Evolutionary conservation across 2,113 vertebrate genomes (phyloP), one percentile per base, ranked within the genome.

Genomic region (Mungos mungo): DNA sequence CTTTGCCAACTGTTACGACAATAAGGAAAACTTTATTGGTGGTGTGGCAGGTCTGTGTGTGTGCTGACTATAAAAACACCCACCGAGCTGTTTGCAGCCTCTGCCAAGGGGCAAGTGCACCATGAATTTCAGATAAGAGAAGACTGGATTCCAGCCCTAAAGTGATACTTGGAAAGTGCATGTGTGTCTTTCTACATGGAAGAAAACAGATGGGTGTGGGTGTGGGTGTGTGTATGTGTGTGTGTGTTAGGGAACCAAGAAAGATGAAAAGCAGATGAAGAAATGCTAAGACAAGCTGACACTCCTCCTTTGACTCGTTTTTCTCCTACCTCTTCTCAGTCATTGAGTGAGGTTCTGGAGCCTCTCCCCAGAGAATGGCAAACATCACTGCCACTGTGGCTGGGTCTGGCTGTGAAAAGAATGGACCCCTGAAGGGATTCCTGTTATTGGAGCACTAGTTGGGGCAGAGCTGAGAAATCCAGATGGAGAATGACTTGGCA

Each of bases 11-110:
- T 98, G 97, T 96, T 98, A 93, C 27, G 97, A 98, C 86, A 98
- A 98, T 98, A 98, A 98, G 93, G 54, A 97, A 90, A 98, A 98
- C 74, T 96, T 97, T 93, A 98, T 98, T 98, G 98, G 96, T 74
- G 33, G 69, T 41, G 65, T 82, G 76, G 57, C 47, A 86, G 57
- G 74, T 74, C 95, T 97, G 92, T 93, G 97, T 94, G 71, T 90
- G 95, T 76, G 74, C 89, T 85, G 92, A 81, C 96, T 97, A 54
- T 89, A 89, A 97, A 97, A 97, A 97, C 27, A 86, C 88, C 60
- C 52, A 21, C 86, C 76, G 97, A 94, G 88, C 85, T 57, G 11
- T 90, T 65, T 35, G 41, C 57, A 86, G 52, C 29, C 41, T 77
- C 89, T 96, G 83, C 38, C 96, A 93, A 94, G 92, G 80, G 10